A percentile compares a stretch with the other conserved stretches of the same genome.
Conservation (phyloP, 1,140 invertebrate species). For the Platorchestia sp. region DNA sequence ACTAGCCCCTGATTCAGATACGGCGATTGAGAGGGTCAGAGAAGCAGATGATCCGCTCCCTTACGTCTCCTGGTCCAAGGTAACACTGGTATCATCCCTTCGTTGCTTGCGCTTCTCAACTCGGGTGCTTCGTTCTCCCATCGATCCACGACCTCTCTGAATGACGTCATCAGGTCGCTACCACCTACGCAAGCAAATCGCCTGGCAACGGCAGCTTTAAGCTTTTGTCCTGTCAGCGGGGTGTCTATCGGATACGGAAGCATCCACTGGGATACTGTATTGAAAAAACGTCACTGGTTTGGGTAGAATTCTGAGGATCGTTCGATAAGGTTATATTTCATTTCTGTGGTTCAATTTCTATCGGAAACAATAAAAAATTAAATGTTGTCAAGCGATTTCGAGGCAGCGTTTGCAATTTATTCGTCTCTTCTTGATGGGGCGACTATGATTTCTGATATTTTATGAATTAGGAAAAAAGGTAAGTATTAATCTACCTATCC, state of each 20-base stretch:
- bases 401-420: no score
- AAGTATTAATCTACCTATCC: no score
- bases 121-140: background rate
- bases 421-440: no score
- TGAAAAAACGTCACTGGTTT: no score
- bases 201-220: background rate
- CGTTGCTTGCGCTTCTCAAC: background rate
- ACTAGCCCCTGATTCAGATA: background rate
- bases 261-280: no score
- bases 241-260: background rate
- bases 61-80: background rate
- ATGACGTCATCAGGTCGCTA: background rate
- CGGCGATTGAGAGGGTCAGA: background rate
- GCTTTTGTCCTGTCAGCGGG: background rate
- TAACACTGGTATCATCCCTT: background rate
- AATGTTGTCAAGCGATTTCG: no score
- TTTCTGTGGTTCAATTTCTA: no score
- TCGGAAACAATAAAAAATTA: no score
- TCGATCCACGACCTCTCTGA: slow-evolving; percentile 27
- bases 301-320: no score
- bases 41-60: background rate
- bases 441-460: no score
- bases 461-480: no score
- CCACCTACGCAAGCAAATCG: slow-evolving; percentile 22
- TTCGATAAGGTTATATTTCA: no score